phyloP scores from a whole-genome alignment of 2,888 invertebrate species.

The Drosophila picticornis region DNA sequence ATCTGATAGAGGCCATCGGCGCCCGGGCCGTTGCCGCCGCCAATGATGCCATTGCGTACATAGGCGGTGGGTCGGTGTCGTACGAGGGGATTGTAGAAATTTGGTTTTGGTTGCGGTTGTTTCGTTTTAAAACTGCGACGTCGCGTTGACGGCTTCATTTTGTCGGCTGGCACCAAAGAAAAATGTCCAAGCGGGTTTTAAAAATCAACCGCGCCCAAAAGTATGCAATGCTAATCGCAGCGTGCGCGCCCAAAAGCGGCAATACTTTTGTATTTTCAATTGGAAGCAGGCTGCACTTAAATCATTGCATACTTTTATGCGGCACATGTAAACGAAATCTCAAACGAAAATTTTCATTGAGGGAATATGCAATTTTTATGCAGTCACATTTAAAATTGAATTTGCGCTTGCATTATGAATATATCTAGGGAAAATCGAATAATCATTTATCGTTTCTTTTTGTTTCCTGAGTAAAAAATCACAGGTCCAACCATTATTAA shows the following conservation, averaged over 20 bases:
- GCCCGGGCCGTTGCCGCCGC: conserved; percentile 80
- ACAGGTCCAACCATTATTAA: not conserved
- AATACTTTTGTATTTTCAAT: not conserved
- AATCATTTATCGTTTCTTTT: not conserved
- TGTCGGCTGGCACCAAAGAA: conserved; percentile 6
- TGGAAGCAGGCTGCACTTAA: not conserved
- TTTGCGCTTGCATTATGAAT: not conserved
- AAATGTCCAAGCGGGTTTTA: conserved; percentile 51
- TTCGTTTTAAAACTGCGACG: conserved; percentile 84
- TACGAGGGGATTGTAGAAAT: conserved; percentile 69
- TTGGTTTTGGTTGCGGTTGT: conserved; percentile 69
- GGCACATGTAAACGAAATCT: not conserved
- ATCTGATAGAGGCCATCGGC: conserved; percentile 82
- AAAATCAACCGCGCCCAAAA: conserved; percentile 6
- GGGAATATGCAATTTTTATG: not conserved
- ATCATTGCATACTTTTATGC: conserved; percentile 40
- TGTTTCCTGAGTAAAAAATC: not conserved
- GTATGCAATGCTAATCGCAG: conserved; percentile 31
- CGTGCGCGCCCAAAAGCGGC: conserved; percentile 13
- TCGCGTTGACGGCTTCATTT: conserved; percentile 82
- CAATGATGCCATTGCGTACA: conserved; percentile 83
- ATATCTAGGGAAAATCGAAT: not conserved
- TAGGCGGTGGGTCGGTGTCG: conserved; percentile 79
- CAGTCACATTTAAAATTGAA: not conserved
- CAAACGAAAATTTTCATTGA: not conserved